Evolutionary conservation across 2,113 vertebrate genomes (phyloP).

Genomic region (Ciconia stormi): DNA sequence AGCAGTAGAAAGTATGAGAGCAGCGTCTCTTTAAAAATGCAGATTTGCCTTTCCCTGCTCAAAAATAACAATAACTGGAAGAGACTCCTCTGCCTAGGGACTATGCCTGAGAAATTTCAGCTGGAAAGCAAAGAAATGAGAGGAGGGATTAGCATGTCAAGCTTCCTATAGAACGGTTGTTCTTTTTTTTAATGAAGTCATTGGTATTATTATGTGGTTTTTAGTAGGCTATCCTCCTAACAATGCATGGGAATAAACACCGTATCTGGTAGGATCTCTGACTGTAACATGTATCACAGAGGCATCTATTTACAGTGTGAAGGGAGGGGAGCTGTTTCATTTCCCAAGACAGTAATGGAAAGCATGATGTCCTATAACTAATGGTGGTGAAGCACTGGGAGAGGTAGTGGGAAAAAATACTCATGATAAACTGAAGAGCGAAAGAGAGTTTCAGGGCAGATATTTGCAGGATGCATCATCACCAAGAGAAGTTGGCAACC

Average conservation of each 20-base stretch:
- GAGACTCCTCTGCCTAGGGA: neutral
- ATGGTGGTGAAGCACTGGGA: slow-evolving; percentile 16
- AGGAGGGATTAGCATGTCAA: neutral
- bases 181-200: neutral
- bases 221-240: neutral
- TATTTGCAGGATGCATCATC: slow-evolving; percentile 38
- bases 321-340: neutral
- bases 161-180: neutral
- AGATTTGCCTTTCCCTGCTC: neutral
- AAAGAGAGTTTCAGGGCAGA: slow-evolving; percentile 34
- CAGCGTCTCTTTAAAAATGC: neutral
- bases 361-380: slow-evolving; percentile 11
- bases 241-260: slow-evolving; percentile 35
- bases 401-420: slow-evolving; percentile 12
- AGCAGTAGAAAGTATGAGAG: neutral
- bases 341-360: slow-evolving; percentile 36
- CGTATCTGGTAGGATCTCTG: slow-evolving; percentile 35
- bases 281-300: neutral
- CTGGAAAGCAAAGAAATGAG: neutral
- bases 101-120: neutral
- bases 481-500: neutral
- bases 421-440: neutral
- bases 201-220: slow-evolving; percentile 16
- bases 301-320: slow-evolving; percentile 10
- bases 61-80: neutral